phyloP scores from a whole-genome alignment of 1,140 invertebrate species.

The Bombus consobrinus region DNA sequence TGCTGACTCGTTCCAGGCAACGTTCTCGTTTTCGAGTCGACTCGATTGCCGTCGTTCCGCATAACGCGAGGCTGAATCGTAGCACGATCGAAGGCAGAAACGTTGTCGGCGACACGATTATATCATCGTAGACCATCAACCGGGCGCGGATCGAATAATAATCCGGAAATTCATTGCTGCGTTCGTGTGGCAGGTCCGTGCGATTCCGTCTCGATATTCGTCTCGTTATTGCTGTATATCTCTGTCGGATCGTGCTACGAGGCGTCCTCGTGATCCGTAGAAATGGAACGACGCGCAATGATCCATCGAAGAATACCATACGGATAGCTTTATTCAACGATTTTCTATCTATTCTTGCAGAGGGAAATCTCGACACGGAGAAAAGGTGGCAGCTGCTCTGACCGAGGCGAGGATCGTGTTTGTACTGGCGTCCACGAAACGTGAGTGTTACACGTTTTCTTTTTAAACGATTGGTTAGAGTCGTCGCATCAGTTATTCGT shows the following conservation, averaged over 20 bases:
- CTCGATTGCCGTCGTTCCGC: slow-evolving; percentile 10
- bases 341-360: neutral
- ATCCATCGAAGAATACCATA: neutral
- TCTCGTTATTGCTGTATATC: slow-evolving; percentile 21
- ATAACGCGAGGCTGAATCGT: neutral
- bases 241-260: neutral
- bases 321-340: neutral
- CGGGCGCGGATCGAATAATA: slow-evolving; percentile 14
- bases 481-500: too few species aligned
- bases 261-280: neutral
- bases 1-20: slow-evolving; percentile 14
- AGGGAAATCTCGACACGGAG: too few species aligned
- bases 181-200: neutral
- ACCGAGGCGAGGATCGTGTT: neutral
- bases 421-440: neutral
- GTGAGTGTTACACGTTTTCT: slow-evolving; percentile 6
- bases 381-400: neutral
- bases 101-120: neutral
- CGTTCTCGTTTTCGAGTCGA: neutral
- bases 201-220: neutral
- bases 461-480: too few species aligned
- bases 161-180: slow-evolving; percentile 15
- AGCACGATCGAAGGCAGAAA: neutral
- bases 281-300: neutral
- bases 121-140: neutral